A percentile compares a stretch with the other conserved stretches of the same genome.
phyloP scores from a whole-genome alignment of 2,797 vertebrate species.

The Lindbergichthys nudifrons region DNA sequence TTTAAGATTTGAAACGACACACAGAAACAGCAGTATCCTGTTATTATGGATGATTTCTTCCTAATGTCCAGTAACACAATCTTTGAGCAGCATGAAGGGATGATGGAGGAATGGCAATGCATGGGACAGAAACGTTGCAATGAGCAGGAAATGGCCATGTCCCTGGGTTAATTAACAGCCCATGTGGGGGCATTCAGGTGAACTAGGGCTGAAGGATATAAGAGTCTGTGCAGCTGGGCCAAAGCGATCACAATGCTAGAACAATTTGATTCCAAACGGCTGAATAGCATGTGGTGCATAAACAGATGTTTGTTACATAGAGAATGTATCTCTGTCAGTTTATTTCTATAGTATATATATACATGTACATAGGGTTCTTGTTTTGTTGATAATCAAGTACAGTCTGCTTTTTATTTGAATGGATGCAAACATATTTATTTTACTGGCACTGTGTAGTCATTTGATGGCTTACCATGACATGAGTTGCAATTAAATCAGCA shows the following conservation, averaged over 20 bases:
- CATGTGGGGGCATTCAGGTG: conserved; percentile 53
- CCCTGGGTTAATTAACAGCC: conserved; percentile 62
- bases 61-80: conserved; percentile 22
- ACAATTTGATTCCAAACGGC: conserved; percentile 31
- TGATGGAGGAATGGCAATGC: conserved; percentile 32
- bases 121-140: conserved; percentile 34
- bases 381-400: conserved; percentile 3
- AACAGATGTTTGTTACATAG: not conserved
- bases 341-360: not conserved
- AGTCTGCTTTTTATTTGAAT: conserved; percentile 12
- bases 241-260: conserved; percentile 19
- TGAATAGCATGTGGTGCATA: conserved; percentile 16
- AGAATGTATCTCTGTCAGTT: not conserved
- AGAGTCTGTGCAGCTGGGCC: conserved; percentile 20
- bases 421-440: not conserved
- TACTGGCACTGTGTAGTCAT: not conserved
- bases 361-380: not conserved
- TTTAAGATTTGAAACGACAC: conserved; percentile 9
- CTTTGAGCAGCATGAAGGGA: conserved; percentile 13
- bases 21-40: conserved; percentile 1
- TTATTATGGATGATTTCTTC: conserved; percentile 22
- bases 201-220: conserved; percentile 31
- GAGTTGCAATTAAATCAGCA: conserved; percentile 33
- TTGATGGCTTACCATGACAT: conserved; percentile 26
- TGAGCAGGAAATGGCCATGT: conserved; percentile 41